A percentile compares a stretch with the other conserved stretches of the same genome.
Conservation (phyloP, 2,797 vertebrate species). For the Staurois parvus region DNA sequence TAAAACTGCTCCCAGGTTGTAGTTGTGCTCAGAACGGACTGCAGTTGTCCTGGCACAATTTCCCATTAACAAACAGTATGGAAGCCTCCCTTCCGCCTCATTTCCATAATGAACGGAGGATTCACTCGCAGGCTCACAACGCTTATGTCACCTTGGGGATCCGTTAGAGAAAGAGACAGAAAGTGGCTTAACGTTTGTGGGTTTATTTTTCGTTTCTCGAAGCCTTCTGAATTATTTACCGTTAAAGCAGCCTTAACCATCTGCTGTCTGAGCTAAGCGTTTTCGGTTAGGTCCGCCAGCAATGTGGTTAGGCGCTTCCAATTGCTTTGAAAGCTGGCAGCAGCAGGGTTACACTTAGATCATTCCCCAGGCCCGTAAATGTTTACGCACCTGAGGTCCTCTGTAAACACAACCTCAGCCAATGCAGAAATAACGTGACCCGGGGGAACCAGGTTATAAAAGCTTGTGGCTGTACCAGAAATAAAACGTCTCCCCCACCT, state of each 20-base stretch:
- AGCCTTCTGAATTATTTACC: constrained; percentile 56
- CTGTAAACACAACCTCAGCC: constrained; percentile 22
- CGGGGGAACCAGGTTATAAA: not conserved
- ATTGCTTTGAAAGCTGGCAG: not conserved
- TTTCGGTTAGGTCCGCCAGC: not conserved
- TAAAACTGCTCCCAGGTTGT: not conserved
- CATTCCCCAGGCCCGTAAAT: constrained; percentile 9
- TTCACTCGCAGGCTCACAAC: not conserved
- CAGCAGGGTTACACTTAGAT: not conserved
- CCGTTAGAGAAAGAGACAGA: constrained; percentile 9
- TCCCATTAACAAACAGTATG: not conserved
- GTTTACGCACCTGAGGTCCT: constrained; percentile 38
- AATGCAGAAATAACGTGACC: constrained; percentile 30
- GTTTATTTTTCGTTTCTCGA: constrained; percentile 32
- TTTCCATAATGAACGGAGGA: constrained; percentile 30
- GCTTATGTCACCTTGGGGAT: constrained; percentile 53
- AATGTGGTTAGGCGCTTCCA: not conserved
- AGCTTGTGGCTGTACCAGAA: not conserved
- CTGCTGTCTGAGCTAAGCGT: not conserved
- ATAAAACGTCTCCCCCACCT: not conserved
- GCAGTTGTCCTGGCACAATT: not conserved
- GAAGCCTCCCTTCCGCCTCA: constrained; percentile 10
- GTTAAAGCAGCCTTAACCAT: constrained; percentile 33
- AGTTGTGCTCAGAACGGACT: not conserved
- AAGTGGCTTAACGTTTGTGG: constrained; percentile 27